phyloP scores from a whole-genome alignment of 1,140 invertebrate genomes.

The Leptopilina clavipes region DNA sequence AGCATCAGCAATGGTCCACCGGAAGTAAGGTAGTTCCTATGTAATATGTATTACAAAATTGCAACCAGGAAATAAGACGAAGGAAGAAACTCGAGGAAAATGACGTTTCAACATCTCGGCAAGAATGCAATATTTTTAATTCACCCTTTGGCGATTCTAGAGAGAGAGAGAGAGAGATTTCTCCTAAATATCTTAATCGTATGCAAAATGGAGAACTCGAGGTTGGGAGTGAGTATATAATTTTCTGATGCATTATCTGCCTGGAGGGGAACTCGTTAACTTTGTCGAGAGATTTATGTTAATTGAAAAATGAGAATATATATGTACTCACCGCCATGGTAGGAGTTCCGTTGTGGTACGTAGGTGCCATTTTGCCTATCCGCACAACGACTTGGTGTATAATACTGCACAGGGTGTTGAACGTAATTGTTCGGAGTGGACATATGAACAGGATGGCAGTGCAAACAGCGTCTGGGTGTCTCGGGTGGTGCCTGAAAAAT shows the following conservation, averaged over 20 bases:
- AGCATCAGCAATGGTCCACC: conserved; percentile 9
- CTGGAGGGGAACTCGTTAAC: not conserved
- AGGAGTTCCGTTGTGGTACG: conserved; percentile 66
- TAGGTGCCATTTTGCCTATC: conserved; percentile 64
- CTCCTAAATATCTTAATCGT: not conserved
- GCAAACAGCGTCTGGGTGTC: conserved; percentile 68
- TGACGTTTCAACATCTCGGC: no score
- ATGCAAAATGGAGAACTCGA: not conserved
- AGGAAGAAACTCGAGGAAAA: not conserved
- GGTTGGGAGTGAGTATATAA: not conserved
- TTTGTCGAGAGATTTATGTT: conserved; percentile 44
- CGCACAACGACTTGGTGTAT: conserved; percentile 67
- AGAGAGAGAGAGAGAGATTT: no score
- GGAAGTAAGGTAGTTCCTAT: conserved; percentile 6
- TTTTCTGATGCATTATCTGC: not conserved
- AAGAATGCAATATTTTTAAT: not conserved
- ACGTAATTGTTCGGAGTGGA: conserved; percentile 66
- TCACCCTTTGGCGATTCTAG: no score
- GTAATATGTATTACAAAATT: conserved; percentile 20
- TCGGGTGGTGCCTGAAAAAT: conserved; percentile 61
- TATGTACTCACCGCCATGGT: conserved; percentile 67
- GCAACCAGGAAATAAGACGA: conserved; percentile 5
- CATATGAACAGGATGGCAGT: conserved; percentile 67
- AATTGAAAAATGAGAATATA: conserved; percentile 35
- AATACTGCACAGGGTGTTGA: conserved; percentile 66